Evolutionary conservation across 2,113 vertebrate genomes (phyloP).

Genomic region (Phodopus roborovskii): DNA sequence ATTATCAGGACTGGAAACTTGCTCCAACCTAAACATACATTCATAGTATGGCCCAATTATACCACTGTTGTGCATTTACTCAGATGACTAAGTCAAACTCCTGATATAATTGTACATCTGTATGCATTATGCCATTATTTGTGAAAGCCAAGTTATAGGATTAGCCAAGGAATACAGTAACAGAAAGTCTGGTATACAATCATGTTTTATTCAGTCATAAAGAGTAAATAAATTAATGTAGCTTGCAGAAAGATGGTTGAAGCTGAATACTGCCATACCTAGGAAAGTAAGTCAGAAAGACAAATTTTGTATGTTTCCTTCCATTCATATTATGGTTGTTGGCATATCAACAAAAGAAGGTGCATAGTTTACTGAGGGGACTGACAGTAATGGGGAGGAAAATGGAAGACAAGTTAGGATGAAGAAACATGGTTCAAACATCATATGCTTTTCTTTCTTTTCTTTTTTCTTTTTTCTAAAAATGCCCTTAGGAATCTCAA

Average conservation of each 20-base stretch:
- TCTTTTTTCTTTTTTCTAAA: too few relatives aligned
- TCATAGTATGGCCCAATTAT: neutral
- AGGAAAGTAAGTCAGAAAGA: neutral
- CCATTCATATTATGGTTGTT: neutral
- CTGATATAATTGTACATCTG: neutral
- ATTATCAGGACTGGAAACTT: neutral
- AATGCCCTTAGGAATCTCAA: neutral
- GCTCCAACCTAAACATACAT: neutral
- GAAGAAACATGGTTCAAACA: neutral
- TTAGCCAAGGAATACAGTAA: neutral
- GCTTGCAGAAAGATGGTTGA: neutral
- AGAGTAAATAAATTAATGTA: neutral
- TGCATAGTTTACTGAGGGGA: neutral
- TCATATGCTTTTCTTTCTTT: too few relatives aligned
- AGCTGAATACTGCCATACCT: neutral
- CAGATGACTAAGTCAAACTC: neutral
- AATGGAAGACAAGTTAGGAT: neutral
- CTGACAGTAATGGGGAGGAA: neutral
- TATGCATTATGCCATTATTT: neutral
- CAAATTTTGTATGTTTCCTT: neutral
- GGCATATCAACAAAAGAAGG: too few relatives aligned
- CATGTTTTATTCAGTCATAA: neutral
- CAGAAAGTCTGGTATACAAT: neutral
- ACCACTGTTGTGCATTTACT: neutral
- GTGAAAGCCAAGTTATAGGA: neutral